Conservation (phyloP, 2,888 invertebrate species). For the Cheilosia grossa region DNA sequence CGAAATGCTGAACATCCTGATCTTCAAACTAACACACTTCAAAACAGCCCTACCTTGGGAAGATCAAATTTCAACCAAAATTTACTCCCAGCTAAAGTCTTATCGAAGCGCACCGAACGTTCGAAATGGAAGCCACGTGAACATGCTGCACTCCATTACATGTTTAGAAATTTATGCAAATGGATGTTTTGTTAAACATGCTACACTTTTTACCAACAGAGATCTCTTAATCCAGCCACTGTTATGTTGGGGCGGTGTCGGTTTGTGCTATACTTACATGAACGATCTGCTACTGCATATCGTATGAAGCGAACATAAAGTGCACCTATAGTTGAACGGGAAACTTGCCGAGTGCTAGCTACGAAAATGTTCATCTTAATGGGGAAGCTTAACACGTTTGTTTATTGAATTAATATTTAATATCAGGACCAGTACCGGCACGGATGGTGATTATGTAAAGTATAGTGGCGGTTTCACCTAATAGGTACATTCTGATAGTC, state of each 20-base stretch:
- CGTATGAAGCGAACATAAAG: not conserved
- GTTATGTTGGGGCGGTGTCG: not conserved
- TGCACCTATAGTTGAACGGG: no score
- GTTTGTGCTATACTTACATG: constrained; percentile 14
- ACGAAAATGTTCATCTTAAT: constrained; percentile 63
- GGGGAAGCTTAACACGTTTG: constrained; percentile 70
- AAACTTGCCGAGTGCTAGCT: not conserved
- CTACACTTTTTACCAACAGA: constrained; percentile 52
- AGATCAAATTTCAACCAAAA: constrained; percentile 1
- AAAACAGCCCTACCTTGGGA: not conserved
- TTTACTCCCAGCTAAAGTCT: not conserved
- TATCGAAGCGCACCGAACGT: not conserved
- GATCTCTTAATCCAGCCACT: constrained; percentile 21
- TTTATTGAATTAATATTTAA: constrained; percentile 73
- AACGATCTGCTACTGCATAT: constrained; percentile 33
- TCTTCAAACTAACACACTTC: not conserved
- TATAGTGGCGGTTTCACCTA: constrained; percentile 52
- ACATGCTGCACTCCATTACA: constrained; percentile 15
- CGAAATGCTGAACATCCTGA: not conserved
- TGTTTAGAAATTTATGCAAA: constrained; percentile 65
- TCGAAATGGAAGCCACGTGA: not conserved
- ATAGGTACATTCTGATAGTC: constrained; percentile 51
- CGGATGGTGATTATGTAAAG: constrained; percentile 51
- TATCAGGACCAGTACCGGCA: constrained; percentile 33
- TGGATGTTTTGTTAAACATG: constrained; percentile 59